Evolutionary conservation across 2,888 invertebrate species (phyloP).

Genomic region (Acrocyrtus sp.): DNA sequence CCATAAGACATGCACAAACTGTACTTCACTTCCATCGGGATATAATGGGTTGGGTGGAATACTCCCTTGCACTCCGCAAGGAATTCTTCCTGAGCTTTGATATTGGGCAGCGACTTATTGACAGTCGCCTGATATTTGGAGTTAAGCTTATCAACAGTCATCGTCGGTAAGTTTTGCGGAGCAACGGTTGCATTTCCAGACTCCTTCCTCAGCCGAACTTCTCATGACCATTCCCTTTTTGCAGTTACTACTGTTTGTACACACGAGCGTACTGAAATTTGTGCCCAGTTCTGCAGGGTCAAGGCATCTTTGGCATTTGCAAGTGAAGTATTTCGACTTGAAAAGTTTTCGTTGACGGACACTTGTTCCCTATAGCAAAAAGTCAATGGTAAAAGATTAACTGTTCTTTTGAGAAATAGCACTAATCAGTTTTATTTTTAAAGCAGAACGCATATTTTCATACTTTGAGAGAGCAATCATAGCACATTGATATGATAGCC

Average conservation of each 20-base stretch:
- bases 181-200: slow-evolving; percentile 49
- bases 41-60: slow-evolving; percentile 58
- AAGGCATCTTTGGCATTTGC: slow-evolving; percentile 56
- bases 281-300: slow-evolving; percentile 60
- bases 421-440: not conserved
- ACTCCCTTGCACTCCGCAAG: slow-evolving; percentile 52
- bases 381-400: no score
- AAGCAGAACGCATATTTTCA: not conserved
- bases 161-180: slow-evolving; percentile 17
- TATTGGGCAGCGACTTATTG: slow-evolving; percentile 35
- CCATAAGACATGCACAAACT: slow-evolving; percentile 60
- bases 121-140: slow-evolving; percentile 45
- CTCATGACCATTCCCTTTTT: slow-evolving; percentile 53
- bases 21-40: slow-evolving; percentile 58
- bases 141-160: slow-evolving; percentile 20
- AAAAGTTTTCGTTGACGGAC: slow-evolving; percentile 45
- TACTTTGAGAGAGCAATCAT: slow-evolving; percentile 56
- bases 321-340: slow-evolving; percentile 60
- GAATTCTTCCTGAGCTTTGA: slow-evolving; percentile 59
- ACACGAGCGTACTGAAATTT: slow-evolving; percentile 57
- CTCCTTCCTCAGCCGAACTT: slow-evolving; percentile 1
- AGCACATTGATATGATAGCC: slow-evolving; percentile 55
- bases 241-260: slow-evolving; percentile 43
- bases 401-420: no score
- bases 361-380: slow-evolving; percentile 47